Evolutionary conservation across 2,113 vertebrate genomes (phyloP).

Genomic region (Petroica traversi): DNA sequence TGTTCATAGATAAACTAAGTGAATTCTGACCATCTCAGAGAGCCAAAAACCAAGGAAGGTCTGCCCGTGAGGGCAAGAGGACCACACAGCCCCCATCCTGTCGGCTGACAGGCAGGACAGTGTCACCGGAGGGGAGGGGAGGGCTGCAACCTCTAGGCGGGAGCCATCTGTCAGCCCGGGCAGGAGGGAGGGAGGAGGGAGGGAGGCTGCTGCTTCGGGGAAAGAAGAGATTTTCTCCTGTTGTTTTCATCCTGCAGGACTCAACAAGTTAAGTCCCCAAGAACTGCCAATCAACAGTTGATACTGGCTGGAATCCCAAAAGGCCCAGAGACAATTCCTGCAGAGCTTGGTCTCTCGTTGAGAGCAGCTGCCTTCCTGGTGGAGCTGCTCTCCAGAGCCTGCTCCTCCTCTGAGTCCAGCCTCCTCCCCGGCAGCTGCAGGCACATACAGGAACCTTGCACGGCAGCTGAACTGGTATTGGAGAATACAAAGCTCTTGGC

Average conservation of each 20-base stretch:
- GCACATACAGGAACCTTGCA: not conserved
- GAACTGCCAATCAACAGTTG: conserved; percentile 43
- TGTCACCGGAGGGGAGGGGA: not conserved
- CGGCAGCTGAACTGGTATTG: not conserved
- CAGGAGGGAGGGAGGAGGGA: not conserved
- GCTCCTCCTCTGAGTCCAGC: not conserved
- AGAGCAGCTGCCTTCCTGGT: not conserved
- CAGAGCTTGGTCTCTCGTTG: not conserved
- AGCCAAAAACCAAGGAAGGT: not conserved
- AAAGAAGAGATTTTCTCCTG: conserved; percentile 8
- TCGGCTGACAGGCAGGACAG: not conserved
- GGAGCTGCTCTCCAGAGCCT: not conserved
- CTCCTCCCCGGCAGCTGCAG: not conserved
- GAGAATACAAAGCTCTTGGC: not conserved
- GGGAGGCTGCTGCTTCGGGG: not conserved
- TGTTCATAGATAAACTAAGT: not conserved
- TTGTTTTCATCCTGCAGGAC: conserved; percentile 26
- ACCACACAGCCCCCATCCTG: not conserved
- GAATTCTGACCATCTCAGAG: not conserved
- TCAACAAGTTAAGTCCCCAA: conserved; percentile 28
- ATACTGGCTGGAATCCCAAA: conserved; percentile 5
- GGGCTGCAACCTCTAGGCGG: not conserved
- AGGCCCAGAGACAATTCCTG: not conserved
- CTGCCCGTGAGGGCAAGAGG: fast-evolving
- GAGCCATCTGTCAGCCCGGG: conserved; percentile 29